Evolutionary conservation across 2,888 invertebrate genomes (phyloP).

Genomic region (Choreutis nemorana): DNA sequence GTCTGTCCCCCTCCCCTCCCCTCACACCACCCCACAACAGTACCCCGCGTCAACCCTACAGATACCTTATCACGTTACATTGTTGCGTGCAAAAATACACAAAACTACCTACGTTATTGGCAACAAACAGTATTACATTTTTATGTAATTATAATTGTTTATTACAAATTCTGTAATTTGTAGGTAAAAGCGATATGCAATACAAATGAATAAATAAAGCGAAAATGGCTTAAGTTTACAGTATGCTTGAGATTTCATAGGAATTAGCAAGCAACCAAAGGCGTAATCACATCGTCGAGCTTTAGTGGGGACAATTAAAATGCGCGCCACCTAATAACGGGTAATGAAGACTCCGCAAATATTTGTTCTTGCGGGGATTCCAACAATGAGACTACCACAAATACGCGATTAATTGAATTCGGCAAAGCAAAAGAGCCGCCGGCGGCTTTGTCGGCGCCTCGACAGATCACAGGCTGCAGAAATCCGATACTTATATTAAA

Average conservation of each 20-base stretch:
- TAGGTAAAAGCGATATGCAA: too few species aligned
- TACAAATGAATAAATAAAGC: too few species aligned
- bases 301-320: conserved; percentile 31
- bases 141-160: too few species aligned
- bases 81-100: too few species aligned
- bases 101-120: too few species aligned
- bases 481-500: conserved; percentile 37
- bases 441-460: conserved; percentile 52
- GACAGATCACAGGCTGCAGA: conserved; percentile 24
- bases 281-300: conserved; percentile 12
- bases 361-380: conserved; percentile 61
- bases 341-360: conserved; percentile 56
- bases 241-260: too few species aligned
- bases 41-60: conserved; percentile 20
- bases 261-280: conserved; percentile 4
- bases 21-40: too few species aligned
- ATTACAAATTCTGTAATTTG: too few species aligned
- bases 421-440: conserved; percentile 56
- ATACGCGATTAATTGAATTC: conserved; percentile 66
- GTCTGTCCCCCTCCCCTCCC: conserved; percentile 17
- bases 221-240: too few species aligned
- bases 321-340: conserved; percentile 49
- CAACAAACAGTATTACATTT: too few species aligned
- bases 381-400: conserved; percentile 44
- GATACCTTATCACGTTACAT: conserved; percentile 51